Evolutionary conservation across 1,140 invertebrate species (phyloP).

Genomic region (Coelopa frigida): DNA sequence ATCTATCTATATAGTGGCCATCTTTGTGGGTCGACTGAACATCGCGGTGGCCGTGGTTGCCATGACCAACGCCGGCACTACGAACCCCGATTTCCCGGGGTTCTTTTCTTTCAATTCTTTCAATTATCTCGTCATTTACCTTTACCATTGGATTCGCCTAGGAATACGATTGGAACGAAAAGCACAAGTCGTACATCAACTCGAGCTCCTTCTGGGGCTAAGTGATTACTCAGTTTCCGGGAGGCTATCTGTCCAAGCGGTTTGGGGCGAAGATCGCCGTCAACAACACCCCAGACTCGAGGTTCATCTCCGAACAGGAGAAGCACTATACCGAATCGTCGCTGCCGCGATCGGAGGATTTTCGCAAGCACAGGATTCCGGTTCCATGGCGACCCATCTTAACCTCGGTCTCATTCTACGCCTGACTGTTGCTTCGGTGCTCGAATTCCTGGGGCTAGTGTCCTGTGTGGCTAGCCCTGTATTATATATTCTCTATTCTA

Average conservation of each 20-base stretch:
- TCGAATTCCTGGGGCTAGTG: constrained; percentile 86
- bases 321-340: constrained; percentile 54
- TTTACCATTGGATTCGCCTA: no score
- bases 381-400: constrained; percentile 70
- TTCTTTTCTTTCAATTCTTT: no score
- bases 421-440: constrained; percentile 72
- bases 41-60: constrained; percentile 58
- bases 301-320: constrained; percentile 54
- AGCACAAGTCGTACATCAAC: constrained; percentile 50
- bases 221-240: constrained; percentile 54
- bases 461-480: no score
- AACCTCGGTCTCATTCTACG: constrained; percentile 73
- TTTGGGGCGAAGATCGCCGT: constrained; percentile 59
- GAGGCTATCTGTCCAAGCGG: constrained; percentile 57
- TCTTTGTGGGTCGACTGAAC: constrained; percentile 57
- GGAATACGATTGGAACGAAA: constrained; percentile 48
- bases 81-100: constrained; percentile 35
- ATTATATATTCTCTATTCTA: no score
- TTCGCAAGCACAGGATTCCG: constrained; percentile 28
- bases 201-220: constrained; percentile 63
- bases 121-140: no score
- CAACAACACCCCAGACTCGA: constrained; percentile 58
- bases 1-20: constrained; percentile 56
- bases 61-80: constrained; percentile 29
- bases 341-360: constrained; percentile 28